Evolutionary conservation across 2,888 invertebrate genomes (phyloP).

Genomic region (Spatulosminthurus flaviceps): DNA sequence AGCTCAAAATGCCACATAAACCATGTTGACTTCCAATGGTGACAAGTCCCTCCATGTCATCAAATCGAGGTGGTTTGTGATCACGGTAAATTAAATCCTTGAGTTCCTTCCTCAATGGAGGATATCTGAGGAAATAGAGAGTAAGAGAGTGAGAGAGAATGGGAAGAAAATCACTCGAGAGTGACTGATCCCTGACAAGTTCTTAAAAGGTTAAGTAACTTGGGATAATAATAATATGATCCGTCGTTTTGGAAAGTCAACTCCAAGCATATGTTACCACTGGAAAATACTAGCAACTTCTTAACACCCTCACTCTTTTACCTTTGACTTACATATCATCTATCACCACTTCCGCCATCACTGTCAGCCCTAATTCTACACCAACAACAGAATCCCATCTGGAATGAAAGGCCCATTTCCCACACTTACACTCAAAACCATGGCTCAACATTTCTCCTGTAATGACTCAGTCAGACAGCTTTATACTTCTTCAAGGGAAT

Average conservation of each 20-base stretch:
- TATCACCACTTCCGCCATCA: slow-evolving; percentile 4
- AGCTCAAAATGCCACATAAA: slow-evolving; percentile 77
- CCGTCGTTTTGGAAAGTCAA: background rate
- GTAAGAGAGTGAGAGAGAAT: too few species aligned
- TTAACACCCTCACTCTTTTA: too few species aligned
- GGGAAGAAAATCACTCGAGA: too few species aligned
- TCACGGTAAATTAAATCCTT: slow-evolving; percentile 73
- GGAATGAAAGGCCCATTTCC: background rate
- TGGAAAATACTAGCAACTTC: too few species aligned
- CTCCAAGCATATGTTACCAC: background rate
- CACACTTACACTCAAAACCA: background rate
- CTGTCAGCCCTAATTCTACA: background rate
- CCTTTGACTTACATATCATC: background rate
- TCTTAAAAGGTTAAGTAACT: background rate
- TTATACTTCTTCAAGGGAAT: too few species aligned
- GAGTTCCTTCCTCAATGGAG: slow-evolving; percentile 71
- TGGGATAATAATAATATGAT: background rate
- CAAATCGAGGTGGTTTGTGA: slow-evolving; percentile 75
- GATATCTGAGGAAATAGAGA: too few species aligned
- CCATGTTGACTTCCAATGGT: slow-evolving; percentile 83
- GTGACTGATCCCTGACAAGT: slow-evolving; percentile 1
- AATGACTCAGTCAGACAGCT: too few species aligned
- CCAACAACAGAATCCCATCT: background rate
- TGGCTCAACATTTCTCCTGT: too few species aligned
- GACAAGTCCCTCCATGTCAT: slow-evolving; percentile 70